Conservation (phyloP, 2,797 vertebrate species). For the Crocodylus rhombifer region DNA sequence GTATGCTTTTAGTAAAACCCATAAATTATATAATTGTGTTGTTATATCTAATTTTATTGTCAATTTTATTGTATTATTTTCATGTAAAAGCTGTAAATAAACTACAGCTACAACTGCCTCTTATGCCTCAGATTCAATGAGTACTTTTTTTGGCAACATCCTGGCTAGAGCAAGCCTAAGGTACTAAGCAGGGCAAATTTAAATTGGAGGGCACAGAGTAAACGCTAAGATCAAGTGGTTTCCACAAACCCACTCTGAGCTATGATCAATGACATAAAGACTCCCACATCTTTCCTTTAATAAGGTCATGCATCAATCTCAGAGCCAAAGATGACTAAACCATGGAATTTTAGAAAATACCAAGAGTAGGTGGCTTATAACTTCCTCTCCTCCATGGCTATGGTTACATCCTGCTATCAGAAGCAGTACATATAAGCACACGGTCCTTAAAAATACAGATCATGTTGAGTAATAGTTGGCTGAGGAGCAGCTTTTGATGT, state of each 20-base stretch:
- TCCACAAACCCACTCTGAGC: not conserved
- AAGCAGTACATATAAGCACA: not conserved
- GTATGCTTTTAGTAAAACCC: too few relatives aligned
- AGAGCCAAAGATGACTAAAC: not conserved
- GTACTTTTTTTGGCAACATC: not conserved
- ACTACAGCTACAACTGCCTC: not conserved
- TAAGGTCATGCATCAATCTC: not conserved
- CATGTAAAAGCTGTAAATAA: too few relatives aligned
- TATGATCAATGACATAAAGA: rapidly evolving
- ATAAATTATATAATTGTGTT: too few relatives aligned
- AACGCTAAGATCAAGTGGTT: not conserved
- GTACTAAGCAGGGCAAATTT: not conserved
- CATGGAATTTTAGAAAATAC: not conserved
- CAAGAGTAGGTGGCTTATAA: rapidly evolving
- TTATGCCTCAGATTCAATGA: not conserved
- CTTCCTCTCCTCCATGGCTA: not conserved
- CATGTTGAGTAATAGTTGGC: not conserved
- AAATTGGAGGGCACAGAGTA: not conserved
- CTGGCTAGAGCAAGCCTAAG: not conserved
- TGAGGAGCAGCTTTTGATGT: not conserved
- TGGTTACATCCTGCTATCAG: not conserved
- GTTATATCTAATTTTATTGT: too few relatives aligned
- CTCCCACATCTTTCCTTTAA: not conserved
- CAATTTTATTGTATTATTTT: too few relatives aligned
- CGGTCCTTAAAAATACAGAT: not conserved